These are phyloP conservation scores for Phortica variegata DNA, from an alignment of 1,140 invertebrate species.

Conservation along the genomic window DNA sequence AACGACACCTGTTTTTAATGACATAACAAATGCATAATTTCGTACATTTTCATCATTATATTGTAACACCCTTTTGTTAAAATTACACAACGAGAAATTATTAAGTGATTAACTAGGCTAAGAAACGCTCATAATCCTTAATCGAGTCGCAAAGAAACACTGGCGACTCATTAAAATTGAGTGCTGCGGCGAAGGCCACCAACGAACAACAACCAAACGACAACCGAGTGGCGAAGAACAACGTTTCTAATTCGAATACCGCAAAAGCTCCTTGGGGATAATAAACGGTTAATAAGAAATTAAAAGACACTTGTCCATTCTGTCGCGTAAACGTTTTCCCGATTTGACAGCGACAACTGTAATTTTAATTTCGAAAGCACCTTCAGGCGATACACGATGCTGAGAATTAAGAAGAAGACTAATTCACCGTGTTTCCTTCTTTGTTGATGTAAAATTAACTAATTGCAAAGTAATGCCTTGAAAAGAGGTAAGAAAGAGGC, in stretches of 20 bases:
- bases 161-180: conserved; percentile 48
- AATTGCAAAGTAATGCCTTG: conserved; percentile 46
- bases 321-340: neutral
- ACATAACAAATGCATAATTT: too few relatives aligned
- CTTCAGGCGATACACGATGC: too few relatives aligned
- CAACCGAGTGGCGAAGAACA: too few relatives aligned
- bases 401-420: too few relatives aligned
- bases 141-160: conserved; percentile 11
- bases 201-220: conserved; percentile 43
- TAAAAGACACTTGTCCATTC: conserved; percentile 46
- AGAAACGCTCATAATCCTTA: conserved; percentile 34
- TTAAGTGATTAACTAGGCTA: conserved; percentile 49
- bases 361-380: conserved; percentile 30
- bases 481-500: too few relatives aligned
- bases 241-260: too few relatives aligned
- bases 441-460: conserved; percentile 52
- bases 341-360: conserved; percentile 28
- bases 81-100: conserved; percentile 50
- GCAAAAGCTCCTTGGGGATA: conserved; percentile 45
- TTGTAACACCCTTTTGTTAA: too few relatives aligned
- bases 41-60: too few relatives aligned
- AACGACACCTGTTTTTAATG: too few relatives aligned
- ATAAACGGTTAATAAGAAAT: conserved; percentile 53
- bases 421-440: conserved; percentile 23
- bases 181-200: conserved; percentile 26